Conservation (phyloP, 2,888 invertebrate genomes). For the Polyommatus icarus region DNA sequence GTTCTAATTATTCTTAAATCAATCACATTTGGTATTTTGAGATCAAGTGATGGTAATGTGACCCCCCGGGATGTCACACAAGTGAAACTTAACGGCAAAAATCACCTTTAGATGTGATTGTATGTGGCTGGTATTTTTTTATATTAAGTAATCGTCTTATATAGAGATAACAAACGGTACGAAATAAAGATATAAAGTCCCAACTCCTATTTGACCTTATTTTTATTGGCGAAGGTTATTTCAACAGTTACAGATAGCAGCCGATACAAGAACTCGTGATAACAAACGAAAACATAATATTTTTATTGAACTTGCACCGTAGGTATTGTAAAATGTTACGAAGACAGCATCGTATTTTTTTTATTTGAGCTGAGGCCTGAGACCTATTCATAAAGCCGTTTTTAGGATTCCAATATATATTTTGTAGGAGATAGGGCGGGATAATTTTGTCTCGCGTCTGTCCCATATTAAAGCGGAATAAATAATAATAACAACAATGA, state of each 20-base stretch:
- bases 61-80: no score
- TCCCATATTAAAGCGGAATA: no score
- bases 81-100: no score
- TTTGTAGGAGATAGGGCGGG: no score
- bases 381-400: not conserved
- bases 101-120: no score
- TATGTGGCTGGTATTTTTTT: no score
- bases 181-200: not conserved
- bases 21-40: no score
- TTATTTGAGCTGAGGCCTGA: not conserved
- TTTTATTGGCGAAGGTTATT: conserved; percentile 32
- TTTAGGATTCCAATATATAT: not conserved
- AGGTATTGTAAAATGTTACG: not conserved
- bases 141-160: not conserved
- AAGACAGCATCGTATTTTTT: not conserved
- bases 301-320: conserved; percentile 1
- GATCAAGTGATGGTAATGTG: no score
- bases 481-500: no score
- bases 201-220: conserved; percentile 30
- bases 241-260: conserved; percentile 15
- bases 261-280: conserved; percentile 10
- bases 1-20: no score
- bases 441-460: no score
- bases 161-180: not conserved
- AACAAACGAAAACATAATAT: conserved; percentile 8